These are phyloP conservation scores for Drosophila orosa DNA, from an alignment of 1,140 invertebrate species.

Conservation along the genomic window DNA sequence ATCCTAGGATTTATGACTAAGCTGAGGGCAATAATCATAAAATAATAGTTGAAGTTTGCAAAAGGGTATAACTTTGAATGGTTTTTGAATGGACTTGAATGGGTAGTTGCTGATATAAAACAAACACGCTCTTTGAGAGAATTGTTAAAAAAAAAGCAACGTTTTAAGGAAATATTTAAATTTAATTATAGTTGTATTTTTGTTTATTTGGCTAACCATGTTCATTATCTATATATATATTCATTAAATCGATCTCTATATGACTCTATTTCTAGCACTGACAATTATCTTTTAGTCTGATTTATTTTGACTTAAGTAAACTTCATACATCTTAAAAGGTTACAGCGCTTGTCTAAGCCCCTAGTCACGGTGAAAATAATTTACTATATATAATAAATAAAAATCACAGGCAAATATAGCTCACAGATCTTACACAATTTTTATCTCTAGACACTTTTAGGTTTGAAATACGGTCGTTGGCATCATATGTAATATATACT, in stretches of 20 bases:
- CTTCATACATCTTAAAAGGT: slow-evolving; percentile 11
- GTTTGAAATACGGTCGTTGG: neutral
- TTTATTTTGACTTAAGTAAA: neutral
- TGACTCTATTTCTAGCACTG: no score
- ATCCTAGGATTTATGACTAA: slow-evolving; percentile 42
- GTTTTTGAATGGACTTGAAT: slow-evolving; percentile 6
- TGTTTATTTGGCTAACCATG: neutral
- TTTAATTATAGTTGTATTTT: neutral
- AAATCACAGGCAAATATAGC: neutral
- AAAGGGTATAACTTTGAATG: slow-evolving; percentile 1
- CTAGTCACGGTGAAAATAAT: slow-evolving; percentile 9
- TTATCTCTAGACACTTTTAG: neutral
- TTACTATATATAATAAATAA: slow-evolving; percentile 4
- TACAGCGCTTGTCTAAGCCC: neutral
- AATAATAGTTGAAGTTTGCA: slow-evolving; percentile 56
- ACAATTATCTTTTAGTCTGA: neutral
- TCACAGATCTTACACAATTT: slow-evolving; percentile 6
- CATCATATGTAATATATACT: neutral
- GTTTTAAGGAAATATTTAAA: no score
- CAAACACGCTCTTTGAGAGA: neutral
- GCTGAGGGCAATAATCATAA: slow-evolving; percentile 59
- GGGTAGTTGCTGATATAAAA: neutral
- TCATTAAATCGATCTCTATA: neutral
- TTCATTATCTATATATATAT: accelerated
- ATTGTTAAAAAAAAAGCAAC: no score